Evolutionary conservation across 1,140 invertebrate species (phyloP).

Genomic region (Luehdorfia chinensis): DNA sequence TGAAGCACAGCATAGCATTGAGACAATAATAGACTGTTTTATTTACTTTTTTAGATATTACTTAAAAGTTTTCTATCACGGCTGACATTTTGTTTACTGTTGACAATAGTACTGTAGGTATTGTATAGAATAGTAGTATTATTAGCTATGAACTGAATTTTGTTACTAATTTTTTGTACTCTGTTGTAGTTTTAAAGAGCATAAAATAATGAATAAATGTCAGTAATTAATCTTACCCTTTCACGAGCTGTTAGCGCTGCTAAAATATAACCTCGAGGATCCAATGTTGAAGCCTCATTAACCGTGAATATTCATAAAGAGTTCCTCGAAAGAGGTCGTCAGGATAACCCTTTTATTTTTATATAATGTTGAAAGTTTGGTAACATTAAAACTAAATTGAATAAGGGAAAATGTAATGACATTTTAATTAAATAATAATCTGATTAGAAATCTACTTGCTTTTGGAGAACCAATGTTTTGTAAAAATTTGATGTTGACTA

Average conservation of each 20-base stretch:
- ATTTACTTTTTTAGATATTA: too few species aligned
- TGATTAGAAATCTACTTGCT: too few species aligned
- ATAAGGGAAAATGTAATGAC: neutral
- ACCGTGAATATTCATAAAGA: constrained; percentile 37
- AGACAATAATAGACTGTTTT: too few species aligned
- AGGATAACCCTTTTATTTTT: constrained; percentile 28
- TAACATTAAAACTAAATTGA: neutral
- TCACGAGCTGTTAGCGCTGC: constrained; percentile 49
- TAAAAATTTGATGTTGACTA: too few species aligned
- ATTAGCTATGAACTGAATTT: too few species aligned
- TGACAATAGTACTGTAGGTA: too few species aligned
- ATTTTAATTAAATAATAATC: constrained; percentile 6
- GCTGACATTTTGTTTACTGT: too few species aligned
- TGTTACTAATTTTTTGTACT: too few species aligned
- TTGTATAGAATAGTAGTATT: too few species aligned
- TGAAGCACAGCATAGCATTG: too few species aligned
- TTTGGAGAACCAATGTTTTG: too few species aligned
- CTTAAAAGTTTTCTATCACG: too few species aligned
- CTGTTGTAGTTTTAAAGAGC: constrained; percentile 14
- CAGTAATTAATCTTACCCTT: constrained; percentile 58
- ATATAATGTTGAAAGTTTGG: constrained; percentile 10
- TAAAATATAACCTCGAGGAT: constrained; percentile 27
- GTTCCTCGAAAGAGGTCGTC: constrained; percentile 19
- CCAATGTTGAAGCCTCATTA: constrained; percentile 52
- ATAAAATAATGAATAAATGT: constrained; percentile 28